Evolutionary conservation across 2,113 vertebrate species (phyloP).

Genomic region (Tonatia bakeri): DNA sequence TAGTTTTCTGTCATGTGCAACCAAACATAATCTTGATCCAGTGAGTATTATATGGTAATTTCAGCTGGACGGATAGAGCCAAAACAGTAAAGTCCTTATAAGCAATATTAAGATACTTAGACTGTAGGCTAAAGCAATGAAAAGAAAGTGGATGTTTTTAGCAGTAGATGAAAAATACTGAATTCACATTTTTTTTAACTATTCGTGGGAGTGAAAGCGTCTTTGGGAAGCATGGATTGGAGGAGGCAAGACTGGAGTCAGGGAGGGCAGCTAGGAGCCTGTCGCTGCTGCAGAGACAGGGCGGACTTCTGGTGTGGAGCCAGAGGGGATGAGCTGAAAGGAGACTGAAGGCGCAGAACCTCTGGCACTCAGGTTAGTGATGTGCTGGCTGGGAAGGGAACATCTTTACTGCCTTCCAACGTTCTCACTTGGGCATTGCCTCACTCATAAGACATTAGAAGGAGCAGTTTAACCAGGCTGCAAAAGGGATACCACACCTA

Average conservation of each 20-base stretch:
- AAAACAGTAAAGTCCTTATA: background rate
- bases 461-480: background rate
- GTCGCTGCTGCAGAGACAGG: fast-evolving
- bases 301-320: background rate
- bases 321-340: background rate
- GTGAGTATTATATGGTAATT: background rate
- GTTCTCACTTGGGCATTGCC: background rate
- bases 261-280: background rate
- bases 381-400: background rate
- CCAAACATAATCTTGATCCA: background rate
- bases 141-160: background rate
- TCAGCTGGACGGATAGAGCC: background rate
- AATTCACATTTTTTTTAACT: background rate
- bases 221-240: background rate
- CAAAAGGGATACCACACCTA: background rate
- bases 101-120: background rate
- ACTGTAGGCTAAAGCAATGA: background rate
- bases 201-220: background rate
- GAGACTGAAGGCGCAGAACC: background rate
- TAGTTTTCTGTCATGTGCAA: background rate
- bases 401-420: background rate
- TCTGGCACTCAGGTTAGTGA: background rate
- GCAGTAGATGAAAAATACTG: background rate
- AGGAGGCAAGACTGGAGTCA: background rate
- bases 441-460: background rate